Percentiles rank a stretch among this genome's conserved stretches.
Conservation (phyloP, 2,113 vertebrate genomes). For the Recurvirostra avosetta region DNA sequence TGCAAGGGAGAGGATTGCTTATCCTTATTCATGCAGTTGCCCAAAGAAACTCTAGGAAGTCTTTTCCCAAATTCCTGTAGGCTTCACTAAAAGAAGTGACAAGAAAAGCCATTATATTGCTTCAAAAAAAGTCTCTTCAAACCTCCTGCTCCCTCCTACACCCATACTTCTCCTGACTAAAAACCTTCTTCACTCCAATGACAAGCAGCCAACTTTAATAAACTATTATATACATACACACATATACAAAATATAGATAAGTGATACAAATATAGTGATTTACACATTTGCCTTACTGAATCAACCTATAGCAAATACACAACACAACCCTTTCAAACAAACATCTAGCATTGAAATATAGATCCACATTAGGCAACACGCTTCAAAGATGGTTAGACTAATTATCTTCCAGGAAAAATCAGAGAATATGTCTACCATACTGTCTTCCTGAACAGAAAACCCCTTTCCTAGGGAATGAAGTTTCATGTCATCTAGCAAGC, state of each 20-base stretch:
- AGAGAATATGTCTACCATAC: no score
- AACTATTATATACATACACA: neutral
- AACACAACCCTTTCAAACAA: neutral
- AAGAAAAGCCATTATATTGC: neutral
- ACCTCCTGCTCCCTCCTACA: neutral
- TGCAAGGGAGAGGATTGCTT: neutral
- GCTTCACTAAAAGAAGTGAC: neutral
- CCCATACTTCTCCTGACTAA: neutral
- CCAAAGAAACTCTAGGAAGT: neutral
- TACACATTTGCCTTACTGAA: neutral
- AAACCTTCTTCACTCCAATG: fast-evolving
- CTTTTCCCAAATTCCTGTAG: neutral
- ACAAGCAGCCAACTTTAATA: neutral
- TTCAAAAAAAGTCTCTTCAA: neutral
- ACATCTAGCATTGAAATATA: neutral
- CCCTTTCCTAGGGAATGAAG: no score
- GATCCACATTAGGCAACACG: neutral
- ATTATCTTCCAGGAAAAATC: neutral
- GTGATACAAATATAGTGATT: neutral
- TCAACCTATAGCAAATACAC: neutral
- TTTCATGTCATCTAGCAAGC: no score
- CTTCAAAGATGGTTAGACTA: neutral
- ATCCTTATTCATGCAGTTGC: neutral
- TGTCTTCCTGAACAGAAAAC: no score
- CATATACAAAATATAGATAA: neutral